phyloP scores from a whole-genome alignment of 2,113 vertebrate genomes.

The Colistium nudipinnis region DNA sequence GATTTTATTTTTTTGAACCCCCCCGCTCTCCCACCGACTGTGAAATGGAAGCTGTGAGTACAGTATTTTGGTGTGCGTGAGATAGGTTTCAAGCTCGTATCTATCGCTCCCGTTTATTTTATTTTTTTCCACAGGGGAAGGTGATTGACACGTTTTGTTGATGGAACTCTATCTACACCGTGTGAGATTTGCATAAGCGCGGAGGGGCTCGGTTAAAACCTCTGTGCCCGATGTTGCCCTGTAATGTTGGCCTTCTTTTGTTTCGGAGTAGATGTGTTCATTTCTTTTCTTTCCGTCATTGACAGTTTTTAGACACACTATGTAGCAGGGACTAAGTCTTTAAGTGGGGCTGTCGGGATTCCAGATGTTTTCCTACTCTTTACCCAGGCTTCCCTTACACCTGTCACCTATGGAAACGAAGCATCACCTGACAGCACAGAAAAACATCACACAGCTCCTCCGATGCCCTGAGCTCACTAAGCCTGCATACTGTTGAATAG shows the following conservation, averaged over 20 bases:
- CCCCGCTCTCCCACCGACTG: slow-evolving; percentile 66
- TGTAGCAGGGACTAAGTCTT: slow-evolving; percentile 17
- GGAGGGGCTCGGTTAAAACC: slow-evolving; percentile 58
- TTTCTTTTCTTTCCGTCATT: slow-evolving; percentile 17
- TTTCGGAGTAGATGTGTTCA: slow-evolving; percentile 48
- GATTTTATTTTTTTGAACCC: slow-evolving; percentile 67
- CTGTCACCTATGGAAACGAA: slow-evolving; percentile 45
- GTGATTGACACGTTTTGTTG: slow-evolving; percentile 76
- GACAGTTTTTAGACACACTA: slow-evolving; percentile 46
- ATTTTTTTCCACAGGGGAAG: slow-evolving; percentile 54
- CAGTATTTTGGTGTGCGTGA: slow-evolving; percentile 61
- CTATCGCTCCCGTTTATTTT: no score
- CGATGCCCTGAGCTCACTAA: slow-evolving; percentile 67
- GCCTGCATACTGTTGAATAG: slow-evolving; percentile 78
- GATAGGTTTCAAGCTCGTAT: slow-evolving; percentile 71
- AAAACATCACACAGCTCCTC: slow-evolving; percentile 44
- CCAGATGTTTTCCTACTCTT: not conserved
- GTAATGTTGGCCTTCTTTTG: slow-evolving; percentile 45
- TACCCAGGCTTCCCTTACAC: slow-evolving; percentile 27
- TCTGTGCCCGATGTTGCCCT: slow-evolving; percentile 29
- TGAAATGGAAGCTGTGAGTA: slow-evolving; percentile 71
- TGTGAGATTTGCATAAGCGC: slow-evolving; percentile 69
- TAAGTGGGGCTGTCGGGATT: slow-evolving; percentile 4
- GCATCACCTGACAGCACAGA: slow-evolving; percentile 41
- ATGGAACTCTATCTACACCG: slow-evolving; percentile 67